Evolutionary conservation across 2,888 invertebrate genomes (phyloP), one percentile per base, ranked within the genome.

Genomic region (Charanyca ferruginea): DNA sequence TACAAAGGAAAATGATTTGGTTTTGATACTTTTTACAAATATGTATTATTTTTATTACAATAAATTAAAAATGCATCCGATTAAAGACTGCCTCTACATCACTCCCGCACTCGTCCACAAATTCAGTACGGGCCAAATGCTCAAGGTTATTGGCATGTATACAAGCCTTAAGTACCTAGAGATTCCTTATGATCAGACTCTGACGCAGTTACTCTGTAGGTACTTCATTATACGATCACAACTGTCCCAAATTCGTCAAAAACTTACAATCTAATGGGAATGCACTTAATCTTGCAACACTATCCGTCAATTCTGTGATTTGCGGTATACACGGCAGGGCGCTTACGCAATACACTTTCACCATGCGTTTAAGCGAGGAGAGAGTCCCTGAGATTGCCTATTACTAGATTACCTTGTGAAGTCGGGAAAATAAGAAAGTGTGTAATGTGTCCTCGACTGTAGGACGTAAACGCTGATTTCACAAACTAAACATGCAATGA

Each of bases 341-440:
- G 69, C 89, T 94, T 94, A 93, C 89, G 92, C 90, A 94, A 94
- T 85, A 70, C 82, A 91, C 94, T 94, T 94, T 94, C 94, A 90
- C 94, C 89, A 81, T 90, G 85, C 91, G 90, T 92, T 90, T 88
- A 89, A 89, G 92, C 89, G 94, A 93, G 93, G 93, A 90, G 94
- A 94, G 94, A 93, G 93, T 90, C 92, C 92, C 90, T 91, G 83
- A 90, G 91, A 94, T 93, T 90, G 90, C 89, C 92, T 91, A 92
- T 93, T 94, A 93, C 93, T 92, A 91, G 91, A 93, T 92, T 92
- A 91, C 89, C 87, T 91, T 87, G 90, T 79, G 89, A 91, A 91
- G 91, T 92, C 90, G 89, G 90, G 91, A 90, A 89, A 94, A 93
- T 91, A 90, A 91, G 91, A 90, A 89, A 91, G 90, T 90, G 85